Percentiles rank a stretch among this genome's conserved stretches.
Evolutionary conservation across 2,113 vertebrate species (phyloP).

Genomic region (Anoura caudifer): DNA sequence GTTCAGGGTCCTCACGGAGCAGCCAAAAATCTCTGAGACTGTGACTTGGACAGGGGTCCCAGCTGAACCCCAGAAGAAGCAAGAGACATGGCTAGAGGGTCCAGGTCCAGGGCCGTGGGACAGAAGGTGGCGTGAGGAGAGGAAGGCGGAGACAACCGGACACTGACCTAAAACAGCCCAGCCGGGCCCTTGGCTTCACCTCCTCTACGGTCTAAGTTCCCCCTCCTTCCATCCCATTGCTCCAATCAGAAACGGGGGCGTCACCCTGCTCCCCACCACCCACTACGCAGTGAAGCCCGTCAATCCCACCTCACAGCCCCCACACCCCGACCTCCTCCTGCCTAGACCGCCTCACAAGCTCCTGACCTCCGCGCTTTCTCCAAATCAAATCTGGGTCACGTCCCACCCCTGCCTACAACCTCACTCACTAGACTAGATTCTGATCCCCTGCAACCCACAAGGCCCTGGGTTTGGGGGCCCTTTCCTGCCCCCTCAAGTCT

Average conservation of each 20-base stretch:
- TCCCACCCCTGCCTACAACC: neutral
- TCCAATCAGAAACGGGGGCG: neutral
- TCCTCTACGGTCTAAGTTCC: neutral
- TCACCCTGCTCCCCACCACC: neutral
- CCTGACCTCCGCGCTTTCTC: neutral
- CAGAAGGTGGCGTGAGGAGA: neutral
- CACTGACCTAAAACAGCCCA: neutral
- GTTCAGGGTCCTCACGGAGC: neutral
- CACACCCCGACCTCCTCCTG: neutral
- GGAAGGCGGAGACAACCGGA: neutral
- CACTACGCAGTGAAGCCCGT: neutral
- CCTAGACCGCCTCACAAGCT: neutral
- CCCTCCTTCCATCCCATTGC: rapidly evolving
- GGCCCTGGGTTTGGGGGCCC: neutral
- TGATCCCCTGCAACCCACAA: neutral
- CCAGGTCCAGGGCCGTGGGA: neutral
- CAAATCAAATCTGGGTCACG: neutral
- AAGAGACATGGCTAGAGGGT: neutral
- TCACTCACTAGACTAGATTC: neutral
- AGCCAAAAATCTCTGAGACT: neutral
- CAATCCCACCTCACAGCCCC: neutral
- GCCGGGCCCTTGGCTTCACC: neutral
- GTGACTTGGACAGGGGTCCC: neutral
- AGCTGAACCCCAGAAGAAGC: neutral
- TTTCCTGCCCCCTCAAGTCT: neutral